A percentile compares a stretch with the other conserved stretches of the same genome.
Conservation (phyloP, 2,113 vertebrate species). For the Corythornis madagascariensis region DNA sequence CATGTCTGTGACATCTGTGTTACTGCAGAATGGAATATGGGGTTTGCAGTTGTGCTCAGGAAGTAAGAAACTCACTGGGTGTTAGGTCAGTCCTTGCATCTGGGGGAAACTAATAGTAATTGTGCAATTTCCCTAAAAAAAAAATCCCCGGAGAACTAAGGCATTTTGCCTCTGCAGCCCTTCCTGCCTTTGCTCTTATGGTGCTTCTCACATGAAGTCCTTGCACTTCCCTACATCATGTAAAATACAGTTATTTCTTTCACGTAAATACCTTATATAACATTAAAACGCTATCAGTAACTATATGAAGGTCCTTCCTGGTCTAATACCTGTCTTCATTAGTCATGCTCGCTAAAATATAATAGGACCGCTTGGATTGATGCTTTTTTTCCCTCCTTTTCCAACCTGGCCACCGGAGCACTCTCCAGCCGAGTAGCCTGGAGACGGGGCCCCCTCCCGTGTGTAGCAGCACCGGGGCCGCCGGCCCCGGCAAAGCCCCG, state of each 20-base stretch:
- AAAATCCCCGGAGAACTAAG: not conserved
- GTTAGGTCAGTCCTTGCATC: conserved; percentile 3
- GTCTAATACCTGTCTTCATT: not conserved
- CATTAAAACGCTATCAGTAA: not conserved
- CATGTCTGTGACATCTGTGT: fast-evolving
- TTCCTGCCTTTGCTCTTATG: conserved; percentile 1
- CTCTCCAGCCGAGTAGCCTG: not conserved
- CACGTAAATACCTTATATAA: not conserved
- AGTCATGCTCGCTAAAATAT: not conserved
- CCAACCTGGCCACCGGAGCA: not conserved
- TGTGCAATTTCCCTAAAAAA: conserved; percentile 52
- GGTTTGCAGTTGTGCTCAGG: not conserved
- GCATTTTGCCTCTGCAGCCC: not conserved
- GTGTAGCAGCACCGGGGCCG: not conserved
- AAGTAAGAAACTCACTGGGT: not conserved
- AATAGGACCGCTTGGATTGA: not conserved
- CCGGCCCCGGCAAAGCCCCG: not conserved
- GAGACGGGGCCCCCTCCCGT: not conserved
- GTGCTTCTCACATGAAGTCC: not conserved
- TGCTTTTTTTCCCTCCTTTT: not conserved
- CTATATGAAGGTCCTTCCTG: not conserved
- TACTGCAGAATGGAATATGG: not conserved
- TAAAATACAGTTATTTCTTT: not conserved
- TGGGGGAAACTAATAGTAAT: not conserved
- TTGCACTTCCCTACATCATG: too few relatives aligned